Percentiles rank a stretch among this genome's conserved stretches.
Evolutionary conservation across 2,113 vertebrate species (phyloP).

Genomic region (Thamnaconus septentrionalis): DNA sequence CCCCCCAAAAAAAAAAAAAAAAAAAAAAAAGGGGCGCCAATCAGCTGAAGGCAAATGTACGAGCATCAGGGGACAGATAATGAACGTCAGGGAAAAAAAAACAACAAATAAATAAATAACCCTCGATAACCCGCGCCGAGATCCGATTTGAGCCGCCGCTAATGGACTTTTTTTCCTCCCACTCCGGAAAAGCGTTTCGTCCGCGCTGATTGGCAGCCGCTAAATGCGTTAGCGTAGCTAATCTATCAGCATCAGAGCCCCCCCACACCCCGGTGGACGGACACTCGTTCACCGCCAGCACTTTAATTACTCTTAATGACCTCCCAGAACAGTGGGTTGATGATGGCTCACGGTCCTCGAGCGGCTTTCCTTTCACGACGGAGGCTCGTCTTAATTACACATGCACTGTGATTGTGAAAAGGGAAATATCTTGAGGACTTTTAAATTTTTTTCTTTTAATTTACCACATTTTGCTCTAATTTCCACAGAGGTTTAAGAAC

Average conservation of each 20-base stretch:
- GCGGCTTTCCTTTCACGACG: slow-evolving; percentile 23
- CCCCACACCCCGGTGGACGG: slow-evolving; percentile 45
- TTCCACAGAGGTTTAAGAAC: slow-evolving; percentile 11
- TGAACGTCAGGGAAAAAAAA: slow-evolving; percentile 71
- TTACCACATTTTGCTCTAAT: slow-evolving; percentile 14
- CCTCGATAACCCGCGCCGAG: slow-evolving; percentile 65
- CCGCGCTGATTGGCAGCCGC: slow-evolving; percentile 74
- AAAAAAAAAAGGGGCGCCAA: slow-evolving; percentile 62
- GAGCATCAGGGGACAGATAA: slow-evolving; percentile 77
- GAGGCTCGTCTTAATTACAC: neutral
- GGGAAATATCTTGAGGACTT: neutral
- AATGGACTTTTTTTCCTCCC: slow-evolving; percentile 76
- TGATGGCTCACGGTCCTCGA: slow-evolving; percentile 37
- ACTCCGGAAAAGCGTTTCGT: slow-evolving; percentile 77
- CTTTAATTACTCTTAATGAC: slow-evolving; percentile 79
- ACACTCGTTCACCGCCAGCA: slow-evolving; percentile 70
- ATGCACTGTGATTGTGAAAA: neutral
- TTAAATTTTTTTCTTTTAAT: neutral
- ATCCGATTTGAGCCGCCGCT: slow-evolving; percentile 75
- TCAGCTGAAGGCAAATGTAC: slow-evolving; percentile 70
- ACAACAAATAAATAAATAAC: too few species aligned
- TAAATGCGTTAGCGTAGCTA: slow-evolving; percentile 68
- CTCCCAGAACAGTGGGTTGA: slow-evolving; percentile 65
- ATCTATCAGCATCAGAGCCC: slow-evolving; percentile 75
- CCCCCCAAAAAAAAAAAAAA: too few species aligned